Base-by-base conservation (phyloP, 2,113 vertebrate genomes). In the Leucoraja erinaceus region DNA sequence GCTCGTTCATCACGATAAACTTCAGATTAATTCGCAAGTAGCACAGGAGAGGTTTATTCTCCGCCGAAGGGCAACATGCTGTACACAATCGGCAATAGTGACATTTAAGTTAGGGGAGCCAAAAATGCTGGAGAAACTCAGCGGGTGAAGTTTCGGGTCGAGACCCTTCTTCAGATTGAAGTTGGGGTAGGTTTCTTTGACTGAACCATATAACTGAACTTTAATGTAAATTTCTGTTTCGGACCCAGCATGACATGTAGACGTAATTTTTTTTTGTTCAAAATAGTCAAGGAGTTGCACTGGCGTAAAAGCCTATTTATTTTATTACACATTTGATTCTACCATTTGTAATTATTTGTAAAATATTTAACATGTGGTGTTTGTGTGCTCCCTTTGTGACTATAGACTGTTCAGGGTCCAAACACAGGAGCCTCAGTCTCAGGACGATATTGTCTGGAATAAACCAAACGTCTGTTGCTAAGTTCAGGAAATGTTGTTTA, bases 401-500 rank as follows among this genome's bases (percentile, higher is more conserved):
- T 47, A 38, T 47, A 72, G 72, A 8, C 88, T 47, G 47, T 72
- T 47, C 66, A 72, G 22, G 38, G 72, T 72, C 68, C 66, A 91
- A 91, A 91, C 72, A 91, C 72, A 91, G 90, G 33, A 72, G 33
- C 59, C 90, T 91, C 90, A 72, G 47, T 91, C 31, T 74, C 9
- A 68, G 11, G 33, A 6, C 66, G 72, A 5, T 20, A 25, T 91
- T 70, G 90, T 72, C 68, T 72, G 66, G 33, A 91, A 91, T 72
- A 68, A 90, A 54, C 68, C 38, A 25, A 47, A 47, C 72, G 68
- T n/a, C 68, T 72, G 90, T 91, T 91, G 90, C 90, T 91, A 91
- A 47, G 66, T 91, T 91, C 90, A 91, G 33, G 90, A 91, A 91
- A 91, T 91, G 68, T 91, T 72, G 66, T 91, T 91, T 54, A 72